A percentile compares a stretch with the other conserved stretches of the same genome.
phyloP scores from a whole-genome alignment of 2,113 vertebrate species.

The Toxotes chatareus region DNA sequence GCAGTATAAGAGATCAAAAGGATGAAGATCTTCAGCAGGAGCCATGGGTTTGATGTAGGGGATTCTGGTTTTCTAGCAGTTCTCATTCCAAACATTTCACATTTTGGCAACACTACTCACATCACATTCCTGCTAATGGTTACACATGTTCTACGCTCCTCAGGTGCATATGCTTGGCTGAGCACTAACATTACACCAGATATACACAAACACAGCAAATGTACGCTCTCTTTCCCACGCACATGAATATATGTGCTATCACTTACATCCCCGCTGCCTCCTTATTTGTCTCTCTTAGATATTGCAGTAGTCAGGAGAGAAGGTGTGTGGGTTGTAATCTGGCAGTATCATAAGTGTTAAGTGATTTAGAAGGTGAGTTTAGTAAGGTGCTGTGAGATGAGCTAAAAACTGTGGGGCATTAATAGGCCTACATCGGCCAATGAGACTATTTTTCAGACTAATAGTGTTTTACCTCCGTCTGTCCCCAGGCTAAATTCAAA shows the following conservation, averaged over 20 bases:
- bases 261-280: conserved; percentile 13
- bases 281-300: conserved; percentile 9
- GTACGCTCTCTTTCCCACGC: conserved; percentile 44
- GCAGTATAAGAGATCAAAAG: not conserved
- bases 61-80: no score
- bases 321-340: conserved; percentile 55
- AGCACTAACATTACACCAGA: conserved; percentile 15
- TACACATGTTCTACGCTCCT: conserved; percentile 2
- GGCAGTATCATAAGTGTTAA: conserved; percentile 41
- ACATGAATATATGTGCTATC: conserved; percentile 26
- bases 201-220: conserved; percentile 7
- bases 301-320: conserved; percentile 25
- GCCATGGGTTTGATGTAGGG: no score
- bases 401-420: not conserved
- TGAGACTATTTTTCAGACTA: not conserved
- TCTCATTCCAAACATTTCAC: not conserved
- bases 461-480: not conserved
- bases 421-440: not conserved
- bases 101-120: not conserved
- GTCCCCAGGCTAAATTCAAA: conserved; percentile 1
- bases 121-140: conserved; percentile 9
- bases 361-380: conserved; percentile 58
- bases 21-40: no score
- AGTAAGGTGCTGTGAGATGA: conserved; percentile 9
- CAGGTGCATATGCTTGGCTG: not conserved